Evolutionary conservation across 1,140 invertebrate genomes (phyloP), one percentile per base, ranked within the genome.

Genomic region (Cylas formicarius): DNA sequence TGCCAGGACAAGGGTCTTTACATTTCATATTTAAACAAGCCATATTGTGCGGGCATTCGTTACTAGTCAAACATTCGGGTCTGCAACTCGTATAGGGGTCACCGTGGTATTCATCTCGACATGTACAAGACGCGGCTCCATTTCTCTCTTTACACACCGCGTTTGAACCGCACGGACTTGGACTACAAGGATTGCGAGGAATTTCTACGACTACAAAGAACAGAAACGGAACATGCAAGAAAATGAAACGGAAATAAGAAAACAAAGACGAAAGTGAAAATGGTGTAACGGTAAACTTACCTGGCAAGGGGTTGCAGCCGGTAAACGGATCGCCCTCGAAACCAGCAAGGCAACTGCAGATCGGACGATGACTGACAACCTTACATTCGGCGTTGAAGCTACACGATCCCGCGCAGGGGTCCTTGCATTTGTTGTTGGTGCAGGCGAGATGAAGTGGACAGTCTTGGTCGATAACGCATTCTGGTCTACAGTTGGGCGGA

Each of bases 21-120:
- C 87, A 91, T 67, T 86, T 87, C 63, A 84, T 86, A 58, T 81
- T 83, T 20, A 82, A 74, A 63, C 88, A 92, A 39, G 86, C 81
- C 66, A 77, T 80, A 53, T 76, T 73, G 44, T 69, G 71, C 24
- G 76, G 64, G 67, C 87, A 91, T 58, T 87, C 84, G 18, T 75
- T 77, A 59, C 86, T 88, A 59, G 84, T 79, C n/a, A 85, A 73
- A 62, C 85, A 89, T 69, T 87, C 83, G 10, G 83, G 84, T 57
- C 82, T 73, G 61, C 86, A 87, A 31, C 83, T 81, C 42, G 76
- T 69, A 53, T 90, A 86, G 2, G 87, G 85, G 72, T 91, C 85
- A 34, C 88, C 88, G 52, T 76, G 77, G 65, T 86, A 90, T 48
- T 86, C 82, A 44, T 80, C 72, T 52, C 86, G 61, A 66, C 87